Conservation (phyloP, 2,888 invertebrate genomes). For the Seira ritae region DNA sequence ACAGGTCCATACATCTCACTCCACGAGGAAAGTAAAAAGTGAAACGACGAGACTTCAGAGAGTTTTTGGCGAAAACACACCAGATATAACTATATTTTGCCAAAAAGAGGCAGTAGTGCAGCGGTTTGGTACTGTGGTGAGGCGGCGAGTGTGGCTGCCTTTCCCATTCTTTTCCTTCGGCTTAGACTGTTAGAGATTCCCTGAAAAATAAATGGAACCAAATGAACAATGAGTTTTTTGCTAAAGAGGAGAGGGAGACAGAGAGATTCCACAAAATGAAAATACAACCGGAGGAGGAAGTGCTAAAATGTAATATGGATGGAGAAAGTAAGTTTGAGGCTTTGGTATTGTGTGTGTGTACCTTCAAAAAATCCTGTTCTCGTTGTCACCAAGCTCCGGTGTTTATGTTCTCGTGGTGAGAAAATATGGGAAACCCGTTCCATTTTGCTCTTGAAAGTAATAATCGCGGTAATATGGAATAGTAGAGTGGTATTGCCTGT, state of each 20-base stretch:
- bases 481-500: slow-evolving; percentile 48
- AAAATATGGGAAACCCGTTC: too few species aligned
- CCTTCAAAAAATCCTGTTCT: too few species aligned
- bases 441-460: slow-evolving; percentile 35
- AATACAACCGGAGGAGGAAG: slow-evolving; percentile 42
- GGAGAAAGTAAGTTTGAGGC: too few species aligned
- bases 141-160: background rate
- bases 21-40: background rate
- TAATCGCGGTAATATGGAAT: slow-evolving; percentile 49
- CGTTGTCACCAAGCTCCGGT: too few species aligned
- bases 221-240: slow-evolving; percentile 39
- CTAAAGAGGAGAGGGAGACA: too few species aligned
- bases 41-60: background rate
- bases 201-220: slow-evolving; percentile 27
- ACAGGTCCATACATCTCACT: slow-evolving; percentile 36
- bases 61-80: background rate
- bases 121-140: slow-evolving; percentile 1
- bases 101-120: background rate
- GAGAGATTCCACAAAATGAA: slow-evolving; percentile 41
- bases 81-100: too few species aligned
- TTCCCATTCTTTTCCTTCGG: background rate
- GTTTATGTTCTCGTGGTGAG: too few species aligned
- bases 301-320: slow-evolving; percentile 25
- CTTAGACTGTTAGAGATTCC: background rate
- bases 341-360: too few species aligned